These are phyloP conservation scores for Mesocentrotus franciscanus DNA, from an alignment of 53 echinoderm and acorn worm genomes.

Conservation along the genomic window DNA sequence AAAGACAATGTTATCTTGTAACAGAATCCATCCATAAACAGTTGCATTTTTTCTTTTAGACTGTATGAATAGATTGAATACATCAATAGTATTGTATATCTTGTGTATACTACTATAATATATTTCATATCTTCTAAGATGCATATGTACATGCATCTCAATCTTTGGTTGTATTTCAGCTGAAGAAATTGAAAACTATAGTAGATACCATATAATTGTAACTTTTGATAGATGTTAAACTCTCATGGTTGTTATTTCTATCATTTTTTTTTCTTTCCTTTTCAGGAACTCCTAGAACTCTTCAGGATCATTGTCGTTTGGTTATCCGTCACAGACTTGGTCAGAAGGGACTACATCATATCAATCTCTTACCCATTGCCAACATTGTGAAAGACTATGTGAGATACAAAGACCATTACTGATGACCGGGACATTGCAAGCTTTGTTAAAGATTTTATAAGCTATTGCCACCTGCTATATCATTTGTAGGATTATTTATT, in stretches of 20 bases:
- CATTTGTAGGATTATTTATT: not conserved
- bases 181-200: too few species aligned
- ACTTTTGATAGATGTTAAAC: not conserved
- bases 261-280: not conserved
- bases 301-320: slow-evolving; percentile 80
- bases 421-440: not conserved
- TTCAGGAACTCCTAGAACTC: slow-evolving; percentile 77
- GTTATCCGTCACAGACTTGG: slow-evolving; percentile 75
- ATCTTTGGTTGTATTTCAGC: too few species aligned
- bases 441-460: not conserved
- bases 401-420: slow-evolving; percentile 76
- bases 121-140: too few species aligned
- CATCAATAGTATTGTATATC: too few species aligned
- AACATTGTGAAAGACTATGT: slow-evolving; percentile 83
- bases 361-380: slow-evolving; percentile 76
- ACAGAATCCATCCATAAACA: too few species aligned
- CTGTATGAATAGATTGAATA: too few species aligned
- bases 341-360: slow-evolving; percentile 67
- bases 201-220: too few species aligned
- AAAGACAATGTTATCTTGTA: too few species aligned
- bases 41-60: too few species aligned
- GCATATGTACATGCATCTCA: too few species aligned
- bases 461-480: not conserved
- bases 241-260: not conserved
- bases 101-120: too few species aligned